Evolutionary conservation across 2,113 vertebrate genomes (phyloP).

Genomic region (Campylomormyrus tamandua): DNA sequence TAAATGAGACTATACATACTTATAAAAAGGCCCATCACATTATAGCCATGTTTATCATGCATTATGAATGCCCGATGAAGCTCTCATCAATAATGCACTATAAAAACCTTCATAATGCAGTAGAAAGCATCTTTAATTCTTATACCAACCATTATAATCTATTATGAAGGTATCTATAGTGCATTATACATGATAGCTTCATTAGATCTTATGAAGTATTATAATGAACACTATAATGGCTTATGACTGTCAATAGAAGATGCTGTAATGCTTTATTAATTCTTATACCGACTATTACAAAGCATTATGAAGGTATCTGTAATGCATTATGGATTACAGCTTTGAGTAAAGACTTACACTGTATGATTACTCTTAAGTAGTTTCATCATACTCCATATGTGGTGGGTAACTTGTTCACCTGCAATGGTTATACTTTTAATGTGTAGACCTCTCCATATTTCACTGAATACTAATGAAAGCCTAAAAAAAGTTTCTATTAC

Average conservation of each 20-base stretch:
- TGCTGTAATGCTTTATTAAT: neutral
- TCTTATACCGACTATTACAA: neutral
- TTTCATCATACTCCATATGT: neutral
- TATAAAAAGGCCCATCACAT: neutral
- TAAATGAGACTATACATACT: neutral
- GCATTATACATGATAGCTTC: neutral
- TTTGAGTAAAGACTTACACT: neutral
- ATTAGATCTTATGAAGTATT: neutral
- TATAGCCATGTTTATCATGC: neutral
- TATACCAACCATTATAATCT: neutral
- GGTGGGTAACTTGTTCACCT: neutral
- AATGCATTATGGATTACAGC: neutral
- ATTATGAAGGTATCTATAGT: neutral
- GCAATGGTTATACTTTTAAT: neutral
- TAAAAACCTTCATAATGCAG: neutral
- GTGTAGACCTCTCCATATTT: neutral
- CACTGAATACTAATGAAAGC: neutral
- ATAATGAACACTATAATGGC: neutral
- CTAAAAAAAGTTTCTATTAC: neutral
- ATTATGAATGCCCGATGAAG: neutral
- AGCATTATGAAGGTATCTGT: neutral
- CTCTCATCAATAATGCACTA: neutral
- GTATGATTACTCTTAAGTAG: neutral
- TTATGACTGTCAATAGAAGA: neutral
- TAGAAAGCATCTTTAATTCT: neutral